These are phyloP conservation scores for Lacerta agilis DNA, from an alignment of 2,797 vertebrate genomes.

Conservation along the genomic window DNA sequence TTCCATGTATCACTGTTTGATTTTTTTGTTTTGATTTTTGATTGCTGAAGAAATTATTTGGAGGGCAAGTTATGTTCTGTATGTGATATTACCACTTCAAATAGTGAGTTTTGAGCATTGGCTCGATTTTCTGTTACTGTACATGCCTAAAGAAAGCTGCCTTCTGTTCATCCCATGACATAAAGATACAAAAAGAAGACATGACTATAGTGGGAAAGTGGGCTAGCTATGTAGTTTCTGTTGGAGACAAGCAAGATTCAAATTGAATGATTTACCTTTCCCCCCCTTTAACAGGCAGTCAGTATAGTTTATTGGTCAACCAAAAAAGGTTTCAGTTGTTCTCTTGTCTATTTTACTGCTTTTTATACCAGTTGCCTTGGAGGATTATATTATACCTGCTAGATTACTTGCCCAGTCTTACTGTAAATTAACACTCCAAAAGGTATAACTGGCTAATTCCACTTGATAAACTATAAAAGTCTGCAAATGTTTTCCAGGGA, in stretches of 20 bases:
- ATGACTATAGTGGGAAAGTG: neutral
- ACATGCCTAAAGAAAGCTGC: too few species aligned
- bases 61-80: neutral
- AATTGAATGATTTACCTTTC: neutral
- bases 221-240: neutral
- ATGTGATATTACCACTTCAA: neutral
- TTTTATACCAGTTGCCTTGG: constrained; percentile 1
- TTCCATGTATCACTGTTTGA: too few species aligned
- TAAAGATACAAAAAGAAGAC: too few species aligned
- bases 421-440: constrained; percentile 21
- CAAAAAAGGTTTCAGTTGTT: neutral
- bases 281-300: neutral
- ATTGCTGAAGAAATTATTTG: neutral
- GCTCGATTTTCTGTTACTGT: neutral
- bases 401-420: constrained; percentile 30
- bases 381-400: neutral
- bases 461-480: neutral
- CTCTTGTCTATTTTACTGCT: neutral
- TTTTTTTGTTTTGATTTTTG: too few species aligned
- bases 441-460: neutral
- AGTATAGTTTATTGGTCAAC: neutral
- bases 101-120: neutral
- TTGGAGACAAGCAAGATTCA: neutral
- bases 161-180: neutral
- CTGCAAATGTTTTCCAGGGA: neutral